Evolutionary conservation across 2,797 vertebrate genomes (phyloP).

Genomic region (Aldrovandia affinis): DNA sequence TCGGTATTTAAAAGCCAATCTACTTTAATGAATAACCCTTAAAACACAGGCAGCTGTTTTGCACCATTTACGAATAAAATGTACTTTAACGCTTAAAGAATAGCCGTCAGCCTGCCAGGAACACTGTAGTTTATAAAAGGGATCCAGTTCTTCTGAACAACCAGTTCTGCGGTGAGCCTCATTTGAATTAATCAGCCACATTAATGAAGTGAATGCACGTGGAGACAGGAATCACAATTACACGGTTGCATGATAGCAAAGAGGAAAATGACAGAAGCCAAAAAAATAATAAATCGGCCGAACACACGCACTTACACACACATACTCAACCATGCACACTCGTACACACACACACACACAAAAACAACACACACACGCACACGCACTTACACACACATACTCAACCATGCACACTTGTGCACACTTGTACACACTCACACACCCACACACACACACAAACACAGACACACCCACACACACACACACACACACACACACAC

Average conservation of each 20-base stretch:
- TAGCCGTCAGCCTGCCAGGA: slow-evolving; percentile 9
- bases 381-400: too few species aligned
- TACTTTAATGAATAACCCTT: not conserved
- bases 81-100: not conserved
- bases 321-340: not conserved
- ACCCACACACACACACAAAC: slow-evolving; percentile 11
- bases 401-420: not conserved
- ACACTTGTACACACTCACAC: not conserved
- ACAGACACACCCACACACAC: not conserved
- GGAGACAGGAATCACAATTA: not conserved
- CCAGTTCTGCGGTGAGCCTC: slow-evolving; percentile 17
- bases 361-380: not conserved
- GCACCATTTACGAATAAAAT: not conserved
- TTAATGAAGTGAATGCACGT: slow-evolving; percentile 4
- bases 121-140: slow-evolving; percentile 28
- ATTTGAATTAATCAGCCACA: slow-evolving; percentile 22
- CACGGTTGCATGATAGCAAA: not conserved
- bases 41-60: not conserved
- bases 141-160: slow-evolving; percentile 18
- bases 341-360: slow-evolving; percentile 11
- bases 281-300: not conserved
- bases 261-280: not conserved
- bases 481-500: not conserved
- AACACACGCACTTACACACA: not conserved
- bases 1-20: not conserved